Conservation (phyloP, 2,797 vertebrate genomes). For the Euphonia xanthogaster region DNA sequence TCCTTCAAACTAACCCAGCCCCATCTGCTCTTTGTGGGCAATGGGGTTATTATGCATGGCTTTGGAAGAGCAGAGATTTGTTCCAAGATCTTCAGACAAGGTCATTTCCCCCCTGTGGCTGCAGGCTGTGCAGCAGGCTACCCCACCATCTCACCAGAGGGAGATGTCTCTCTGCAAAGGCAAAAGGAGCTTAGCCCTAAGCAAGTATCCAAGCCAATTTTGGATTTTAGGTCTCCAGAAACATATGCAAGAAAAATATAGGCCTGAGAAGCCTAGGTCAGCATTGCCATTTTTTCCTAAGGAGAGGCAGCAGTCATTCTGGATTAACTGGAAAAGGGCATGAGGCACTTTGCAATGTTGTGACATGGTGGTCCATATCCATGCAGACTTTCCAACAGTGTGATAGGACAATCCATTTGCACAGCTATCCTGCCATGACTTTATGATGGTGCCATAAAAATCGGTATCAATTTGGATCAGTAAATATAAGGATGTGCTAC, state of each 20-base stretch:
- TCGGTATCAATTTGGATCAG: accelerated
- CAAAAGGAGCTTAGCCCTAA: not conserved
- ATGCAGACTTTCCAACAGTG: not conserved
- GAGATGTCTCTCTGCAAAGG: not conserved
- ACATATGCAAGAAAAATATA: not conserved
- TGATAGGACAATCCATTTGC: not conserved
- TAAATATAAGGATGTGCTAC: not conserved
- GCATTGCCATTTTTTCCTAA: not conserved
- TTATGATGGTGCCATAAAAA: not conserved
- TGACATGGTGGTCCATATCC: not conserved
- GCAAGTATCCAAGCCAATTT: not conserved
- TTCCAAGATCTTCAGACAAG: not conserved
- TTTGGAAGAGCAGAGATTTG: not conserved
- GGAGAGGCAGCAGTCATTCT: not conserved
- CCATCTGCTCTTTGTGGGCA: not conserved
- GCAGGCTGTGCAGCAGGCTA: not conserved
- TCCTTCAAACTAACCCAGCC: not conserved
- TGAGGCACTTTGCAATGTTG: not conserved
- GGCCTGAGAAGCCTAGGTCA: not conserved
- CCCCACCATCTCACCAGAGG: not conserved
- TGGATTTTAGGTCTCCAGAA: not conserved
- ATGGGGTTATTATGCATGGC: not conserved
- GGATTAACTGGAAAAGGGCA: not conserved
- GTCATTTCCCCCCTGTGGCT: not conserved
- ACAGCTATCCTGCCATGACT: not conserved